phyloP scores from a whole-genome alignment of 2,797 vertebrate species.

The Gobionotothen gibberifrons region DNA sequence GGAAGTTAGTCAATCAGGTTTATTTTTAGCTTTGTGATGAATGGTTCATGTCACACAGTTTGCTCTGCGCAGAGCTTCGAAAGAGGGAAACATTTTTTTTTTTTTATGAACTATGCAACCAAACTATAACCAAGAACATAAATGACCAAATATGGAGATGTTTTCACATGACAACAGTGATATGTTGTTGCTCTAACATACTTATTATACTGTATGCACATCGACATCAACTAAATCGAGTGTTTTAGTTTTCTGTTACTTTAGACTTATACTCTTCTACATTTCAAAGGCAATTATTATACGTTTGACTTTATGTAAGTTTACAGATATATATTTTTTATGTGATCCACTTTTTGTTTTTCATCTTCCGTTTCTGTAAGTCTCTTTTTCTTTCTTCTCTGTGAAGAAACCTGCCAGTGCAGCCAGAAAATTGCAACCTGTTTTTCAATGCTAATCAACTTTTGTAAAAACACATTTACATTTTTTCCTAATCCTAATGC shows the following conservation, averaged over 20 bases:
- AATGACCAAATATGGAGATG: constrained; percentile 9
- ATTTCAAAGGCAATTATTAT: not conserved
- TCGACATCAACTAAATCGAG: not conserved
- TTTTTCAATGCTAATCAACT: not conserved
- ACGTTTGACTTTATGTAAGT: not conserved
- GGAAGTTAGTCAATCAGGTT: not conserved
- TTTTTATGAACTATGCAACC: not conserved
- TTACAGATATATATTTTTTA: not conserved
- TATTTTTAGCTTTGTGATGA: constrained; percentile 13
- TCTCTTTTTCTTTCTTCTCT: not conserved
- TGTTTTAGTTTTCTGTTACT: not conserved
- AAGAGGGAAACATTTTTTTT: not conserved
- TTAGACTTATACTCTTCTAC: not conserved
- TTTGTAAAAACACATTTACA: not conserved
- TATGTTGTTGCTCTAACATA: not conserved
- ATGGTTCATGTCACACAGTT: not conserved
- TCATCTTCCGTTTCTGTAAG: not conserved
- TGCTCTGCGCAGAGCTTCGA: not conserved
- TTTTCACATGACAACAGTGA: not conserved
- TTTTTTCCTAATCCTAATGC: not conserved
- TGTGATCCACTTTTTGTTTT: not conserved
- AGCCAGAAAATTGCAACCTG: not conserved
- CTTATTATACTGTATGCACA: not conserved
- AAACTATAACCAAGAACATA: not conserved
- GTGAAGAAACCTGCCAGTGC: not conserved